Base-by-base conservation (phyloP, 2,888 invertebrate species). In the Clivina fossor region DNA sequence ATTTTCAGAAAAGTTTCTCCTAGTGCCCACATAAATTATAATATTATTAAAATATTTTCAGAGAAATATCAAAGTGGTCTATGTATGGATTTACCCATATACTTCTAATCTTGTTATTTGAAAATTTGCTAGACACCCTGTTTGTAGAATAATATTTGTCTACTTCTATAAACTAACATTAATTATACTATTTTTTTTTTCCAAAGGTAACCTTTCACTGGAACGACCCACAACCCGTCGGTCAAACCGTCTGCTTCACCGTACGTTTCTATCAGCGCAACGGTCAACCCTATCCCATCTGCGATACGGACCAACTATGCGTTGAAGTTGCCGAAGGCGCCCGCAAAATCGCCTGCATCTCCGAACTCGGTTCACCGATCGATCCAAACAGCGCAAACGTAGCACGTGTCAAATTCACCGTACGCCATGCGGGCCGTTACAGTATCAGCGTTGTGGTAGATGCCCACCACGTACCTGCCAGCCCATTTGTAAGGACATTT, bases 261-360 rank as follows among this genome's bases (percentile, higher is more conserved):
- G 89, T 94, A 63, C 79, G 88, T 79, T 93, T 93, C 78, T 93
- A 83, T 78, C 93, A 93, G 76, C 85, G 93, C 61, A 94, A 94
- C 74, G 93, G 94, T 18, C 90, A 92, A 71, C 91, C 94, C 62
- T 95, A 94, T 79, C 93, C 93, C 63, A 88, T 95, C 71, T 93
- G 93, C 76, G 92, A 93, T 79, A 90, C 90, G 59, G 95, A 95
- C 76, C 88, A 90, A 72, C 83, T 95, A 63, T 82, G 86, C 65
- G 88, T 94, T 62, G 88, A 90, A 76, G 91, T 95, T 66, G 86
- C 87, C 53, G 90, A 92, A 69, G 91, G 90, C 60, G 85, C 88
- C 37, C 82, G 88, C 66, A 87, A 87, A 82, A 83, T 90, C 62
- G 86, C 92, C 8, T 88, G 90, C 38, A 85, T 93, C 59, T 84